Evolutionary conservation across 1,140 invertebrate species (phyloP), one percentile per base, ranked within the genome.

Genomic region (Bradynema listronoti): DNA sequence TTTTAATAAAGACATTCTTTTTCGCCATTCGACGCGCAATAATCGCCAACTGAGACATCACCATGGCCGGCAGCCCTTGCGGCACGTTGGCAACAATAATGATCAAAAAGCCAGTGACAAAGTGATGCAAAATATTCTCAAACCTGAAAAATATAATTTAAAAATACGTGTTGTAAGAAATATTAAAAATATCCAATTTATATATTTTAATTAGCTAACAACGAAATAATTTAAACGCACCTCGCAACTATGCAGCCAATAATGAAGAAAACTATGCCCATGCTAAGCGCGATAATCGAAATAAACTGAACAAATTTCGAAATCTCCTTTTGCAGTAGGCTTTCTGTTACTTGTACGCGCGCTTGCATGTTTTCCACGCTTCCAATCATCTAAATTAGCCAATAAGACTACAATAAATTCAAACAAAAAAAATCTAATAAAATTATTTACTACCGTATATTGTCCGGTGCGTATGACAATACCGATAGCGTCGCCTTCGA

Each of bases 1-100:
- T 95, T 80, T 98, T 98, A 3, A 98, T 89, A 66, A 98, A 96
- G 0, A 90, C 90, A 77, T 96, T 95, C 61, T 90, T 84, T 76
- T 93, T 94, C 0, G 93, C 93, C 94, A 99, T 98, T 63, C 94
- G 82, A 87, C 96, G 92, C 0, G 97, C 93, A 11, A 95, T 95
- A 50, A 99, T 82, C 0, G 94, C 93, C 57, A 99, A 80, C 1
- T 95, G 98, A 14, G 98, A 93, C 0, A 95, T 99, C 0, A 99
- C 93, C 29, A 97, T 94, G 72, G 98, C 98, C 0, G 95, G 95
- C 43, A 99, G 82, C 2, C 58, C 72, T 52, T 77, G 74, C 30
- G 74, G 74, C 1, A 77, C 75, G 53, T 77, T 77, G 16, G 74
- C 75, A 1, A 77, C 74, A 36, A 77, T 77, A 46, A 77, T 72